phyloP scores from a whole-genome alignment of 2,797 vertebrate species.

The Gastrophryne carolinensis region DNA sequence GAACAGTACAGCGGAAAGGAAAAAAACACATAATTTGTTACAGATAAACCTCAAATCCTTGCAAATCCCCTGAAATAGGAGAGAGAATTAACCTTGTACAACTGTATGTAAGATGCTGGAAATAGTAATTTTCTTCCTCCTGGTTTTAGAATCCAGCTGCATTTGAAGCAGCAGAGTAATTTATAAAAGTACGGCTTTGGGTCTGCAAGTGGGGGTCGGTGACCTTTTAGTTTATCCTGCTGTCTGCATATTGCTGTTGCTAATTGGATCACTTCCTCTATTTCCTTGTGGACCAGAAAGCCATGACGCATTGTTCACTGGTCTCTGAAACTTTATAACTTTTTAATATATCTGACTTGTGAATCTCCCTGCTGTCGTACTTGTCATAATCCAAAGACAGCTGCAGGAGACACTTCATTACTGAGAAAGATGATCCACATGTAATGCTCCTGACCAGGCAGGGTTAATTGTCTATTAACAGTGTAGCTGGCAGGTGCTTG shows the following conservation, averaged over 20 bases:
- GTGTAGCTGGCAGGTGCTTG: too few relatives aligned
- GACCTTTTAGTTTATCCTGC: conserved; percentile 50
- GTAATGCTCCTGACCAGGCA: too few relatives aligned
- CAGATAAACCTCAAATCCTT: conserved; percentile 54
- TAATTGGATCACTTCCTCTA: conserved; percentile 51
- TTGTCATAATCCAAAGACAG: not conserved
- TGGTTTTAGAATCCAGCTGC: conserved; percentile 48
- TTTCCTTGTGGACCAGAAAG: conserved; percentile 35
- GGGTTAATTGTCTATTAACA: too few relatives aligned
- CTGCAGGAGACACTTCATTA: not conserved
- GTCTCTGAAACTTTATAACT: not conserved
- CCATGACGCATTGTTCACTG: conserved; percentile 7
- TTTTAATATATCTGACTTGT: not conserved
- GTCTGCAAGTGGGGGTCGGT: conserved; percentile 46
- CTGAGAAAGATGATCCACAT: not conserved
- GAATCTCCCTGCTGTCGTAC: not conserved
- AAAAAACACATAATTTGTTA: conserved; percentile 53
- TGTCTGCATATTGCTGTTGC: conserved; percentile 46
- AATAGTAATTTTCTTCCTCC: conserved; percentile 54
- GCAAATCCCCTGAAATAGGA: conserved; percentile 52
- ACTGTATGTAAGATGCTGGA: conserved; percentile 53
- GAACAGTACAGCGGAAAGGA: conserved; percentile 32
- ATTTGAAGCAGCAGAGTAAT: conserved; percentile 53
- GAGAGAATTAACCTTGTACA: conserved; percentile 53
- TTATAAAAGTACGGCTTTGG: conserved; percentile 51